Conservation (phyloP, 2,797 vertebrate genomes). For the Pygocentrus nattereri region DNA sequence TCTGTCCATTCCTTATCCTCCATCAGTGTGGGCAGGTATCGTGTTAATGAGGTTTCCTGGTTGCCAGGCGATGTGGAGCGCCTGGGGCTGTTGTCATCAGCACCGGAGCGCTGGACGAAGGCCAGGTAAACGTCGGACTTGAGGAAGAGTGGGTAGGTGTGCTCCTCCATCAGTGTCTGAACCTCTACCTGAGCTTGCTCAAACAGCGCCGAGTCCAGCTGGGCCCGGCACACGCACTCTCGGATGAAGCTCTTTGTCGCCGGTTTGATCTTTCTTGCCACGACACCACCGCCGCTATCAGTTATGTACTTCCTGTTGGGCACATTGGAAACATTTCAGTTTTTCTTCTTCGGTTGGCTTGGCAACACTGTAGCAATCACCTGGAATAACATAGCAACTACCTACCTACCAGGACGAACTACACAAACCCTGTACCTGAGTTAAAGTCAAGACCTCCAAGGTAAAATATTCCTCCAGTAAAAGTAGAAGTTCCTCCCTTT, state of each 20-base stretch:
- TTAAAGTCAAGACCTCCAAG: no score
- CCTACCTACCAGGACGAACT: no score
- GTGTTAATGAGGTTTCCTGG: conserved; percentile 80
- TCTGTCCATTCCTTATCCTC: conserved; percentile 92
- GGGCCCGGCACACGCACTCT: conserved; percentile 88
- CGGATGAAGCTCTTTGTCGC: conserved; percentile 94
- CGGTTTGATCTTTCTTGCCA: conserved; percentile 90
- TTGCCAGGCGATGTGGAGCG: conserved; percentile 76
- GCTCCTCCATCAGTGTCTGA: conserved; percentile 93
- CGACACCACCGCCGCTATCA: conserved; percentile 85
- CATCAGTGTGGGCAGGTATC: conserved; percentile 89
- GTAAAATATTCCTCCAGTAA: no score
- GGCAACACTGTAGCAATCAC: no score
- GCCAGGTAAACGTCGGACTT: conserved; percentile 96
- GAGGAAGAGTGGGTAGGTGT: conserved; percentile 94
- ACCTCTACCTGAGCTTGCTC: conserved; percentile 96
- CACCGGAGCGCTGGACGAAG: conserved; percentile 87
- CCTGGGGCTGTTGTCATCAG: conserved; percentile 88
- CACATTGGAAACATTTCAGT: not conserved
- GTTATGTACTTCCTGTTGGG: conserved; percentile 88
- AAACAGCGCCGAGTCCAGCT: conserved; percentile 94
- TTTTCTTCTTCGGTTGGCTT: no score
- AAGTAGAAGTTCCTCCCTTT: no score
- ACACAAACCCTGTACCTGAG: no score
- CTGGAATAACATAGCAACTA: no score